These are phyloP conservation scores for Coelopa frigida DNA, from an alignment of 1,140 invertebrate species.

Conservation along the genomic window DNA sequence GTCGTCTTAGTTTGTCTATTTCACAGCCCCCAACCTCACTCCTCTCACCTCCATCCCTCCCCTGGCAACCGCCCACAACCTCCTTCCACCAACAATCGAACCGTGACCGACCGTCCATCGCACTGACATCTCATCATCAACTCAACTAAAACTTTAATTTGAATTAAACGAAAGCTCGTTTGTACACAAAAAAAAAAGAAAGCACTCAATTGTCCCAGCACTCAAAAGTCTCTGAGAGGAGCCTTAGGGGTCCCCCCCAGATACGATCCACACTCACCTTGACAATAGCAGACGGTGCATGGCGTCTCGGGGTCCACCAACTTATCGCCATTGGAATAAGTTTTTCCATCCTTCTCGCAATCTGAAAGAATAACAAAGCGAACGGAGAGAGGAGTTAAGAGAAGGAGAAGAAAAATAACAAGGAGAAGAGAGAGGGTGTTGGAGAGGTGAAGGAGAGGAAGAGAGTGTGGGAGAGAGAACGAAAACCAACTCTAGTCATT, in stretches of 20 bases:
- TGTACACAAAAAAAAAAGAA: neutral
- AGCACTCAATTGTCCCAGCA: too few species aligned
- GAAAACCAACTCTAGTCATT: neutral
- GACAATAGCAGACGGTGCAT: constrained; percentile 71
- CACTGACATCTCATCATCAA: too few species aligned
- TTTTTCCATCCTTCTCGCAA: constrained; percentile 65
- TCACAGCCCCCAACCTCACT: too few species aligned
- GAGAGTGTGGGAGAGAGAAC: neutral
- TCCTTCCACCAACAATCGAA: too few species aligned
- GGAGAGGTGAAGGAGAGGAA: neutral
- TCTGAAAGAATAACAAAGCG: constrained; percentile 46
- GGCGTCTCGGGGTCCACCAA: constrained; percentile 60
- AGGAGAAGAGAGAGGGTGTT: neutral
- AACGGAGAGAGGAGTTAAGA: neutral
- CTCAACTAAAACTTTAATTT: too few species aligned
- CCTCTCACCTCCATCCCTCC: too few species aligned
- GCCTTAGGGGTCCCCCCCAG: too few species aligned
- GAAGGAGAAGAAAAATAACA: constrained; percentile 1
- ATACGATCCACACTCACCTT: constrained; percentile 45
- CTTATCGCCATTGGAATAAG: constrained; percentile 68
- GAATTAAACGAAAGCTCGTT: too few species aligned
- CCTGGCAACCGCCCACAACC: too few species aligned
- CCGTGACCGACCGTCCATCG: too few species aligned
- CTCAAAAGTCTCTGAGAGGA: too few species aligned
- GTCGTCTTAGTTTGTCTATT: too few species aligned